Conservation (phyloP, 2,113 vertebrate species). For the Cyanoliseus patagonus region DNA sequence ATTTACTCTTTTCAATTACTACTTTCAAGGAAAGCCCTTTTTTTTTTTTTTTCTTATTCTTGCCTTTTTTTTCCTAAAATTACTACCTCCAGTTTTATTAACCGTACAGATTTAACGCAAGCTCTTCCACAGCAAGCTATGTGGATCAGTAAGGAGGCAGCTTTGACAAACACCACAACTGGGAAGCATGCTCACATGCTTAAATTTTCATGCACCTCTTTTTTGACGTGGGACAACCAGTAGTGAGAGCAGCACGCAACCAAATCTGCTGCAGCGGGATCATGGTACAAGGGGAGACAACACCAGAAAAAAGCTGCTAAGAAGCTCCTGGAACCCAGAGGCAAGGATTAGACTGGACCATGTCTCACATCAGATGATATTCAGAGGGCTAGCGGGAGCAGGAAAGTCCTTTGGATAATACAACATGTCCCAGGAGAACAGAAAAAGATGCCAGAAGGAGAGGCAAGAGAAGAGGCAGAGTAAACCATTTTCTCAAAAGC, state of each 20-base stretch:
- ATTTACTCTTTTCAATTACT: not conserved
- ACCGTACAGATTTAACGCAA: not conserved
- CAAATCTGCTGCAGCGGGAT: not conserved
- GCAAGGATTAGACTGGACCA: not conserved
- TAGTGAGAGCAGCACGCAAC: fast-evolving
- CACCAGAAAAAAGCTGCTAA: not conserved
- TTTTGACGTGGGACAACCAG: not conserved
- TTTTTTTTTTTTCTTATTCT: not conserved
- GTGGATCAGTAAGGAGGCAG: not conserved
- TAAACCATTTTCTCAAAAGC: not conserved
- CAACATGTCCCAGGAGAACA: not conserved
- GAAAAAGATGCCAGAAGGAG: not conserved
- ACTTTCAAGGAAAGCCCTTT: not conserved
- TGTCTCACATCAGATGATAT: not conserved
- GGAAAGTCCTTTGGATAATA: not conserved
- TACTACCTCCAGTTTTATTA: not conserved
- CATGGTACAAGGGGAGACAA: not conserved
- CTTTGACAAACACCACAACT: not conserved
- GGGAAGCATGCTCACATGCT: not conserved
- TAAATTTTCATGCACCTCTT: not conserved
- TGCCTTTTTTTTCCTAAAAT: not conserved
- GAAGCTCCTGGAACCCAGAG: not conserved
- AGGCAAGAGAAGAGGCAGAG: not conserved
- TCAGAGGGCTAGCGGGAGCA: not conserved
- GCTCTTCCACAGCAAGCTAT: not conserved